These are phyloP conservation scores for Tinea semifulvella DNA, from an alignment of 2,888 invertebrate species.

Conservation along the genomic window DNA sequence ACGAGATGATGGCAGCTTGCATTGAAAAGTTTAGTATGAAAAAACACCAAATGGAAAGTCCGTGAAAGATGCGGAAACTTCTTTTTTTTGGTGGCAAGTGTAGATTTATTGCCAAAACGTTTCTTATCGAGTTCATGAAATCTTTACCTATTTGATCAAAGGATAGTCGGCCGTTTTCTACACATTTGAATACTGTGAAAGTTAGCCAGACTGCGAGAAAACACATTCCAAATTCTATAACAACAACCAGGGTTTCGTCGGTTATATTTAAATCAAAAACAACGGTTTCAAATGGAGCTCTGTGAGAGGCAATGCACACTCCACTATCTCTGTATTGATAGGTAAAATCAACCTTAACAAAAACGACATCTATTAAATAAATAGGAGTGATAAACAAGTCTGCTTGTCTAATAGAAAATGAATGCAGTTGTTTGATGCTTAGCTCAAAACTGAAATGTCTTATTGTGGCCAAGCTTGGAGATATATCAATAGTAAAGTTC, in stretches of 20 bases:
- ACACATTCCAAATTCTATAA: conserved; percentile 30
- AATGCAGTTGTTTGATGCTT: conserved; percentile 36
- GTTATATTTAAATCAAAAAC: conserved; percentile 37
- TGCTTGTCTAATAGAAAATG: conserved; percentile 37
- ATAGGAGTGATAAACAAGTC: conserved; percentile 44
- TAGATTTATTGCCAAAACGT: conserved; percentile 35
- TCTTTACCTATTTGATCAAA: conserved; percentile 48
- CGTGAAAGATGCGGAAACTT: conserved; percentile 43
- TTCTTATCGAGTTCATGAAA: conserved; percentile 42
- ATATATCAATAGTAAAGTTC: conserved; percentile 44
- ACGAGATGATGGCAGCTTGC: conserved; percentile 52
- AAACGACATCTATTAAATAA: conserved; percentile 43
- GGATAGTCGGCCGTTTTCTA: conserved; percentile 28
- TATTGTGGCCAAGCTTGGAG: conserved; percentile 32
- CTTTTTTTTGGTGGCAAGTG: conserved; percentile 34
- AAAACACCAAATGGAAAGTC: conserved; percentile 45
- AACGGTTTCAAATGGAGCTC: conserved; percentile 43
- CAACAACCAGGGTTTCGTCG: conserved; percentile 25
- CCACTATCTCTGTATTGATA: conserved; percentile 46
- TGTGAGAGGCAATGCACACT: conserved; percentile 42
- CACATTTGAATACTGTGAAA: conserved; percentile 35
- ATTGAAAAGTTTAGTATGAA: conserved; percentile 49
- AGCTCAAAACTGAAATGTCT: conserved; percentile 46
- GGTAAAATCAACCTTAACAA: conserved; percentile 41
- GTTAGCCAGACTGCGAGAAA: conserved; percentile 43